These are phyloP conservation scores for Baronia brevicornis DNA, from an alignment of 2,888 invertebrate genomes.

Conservation along the genomic window DNA sequence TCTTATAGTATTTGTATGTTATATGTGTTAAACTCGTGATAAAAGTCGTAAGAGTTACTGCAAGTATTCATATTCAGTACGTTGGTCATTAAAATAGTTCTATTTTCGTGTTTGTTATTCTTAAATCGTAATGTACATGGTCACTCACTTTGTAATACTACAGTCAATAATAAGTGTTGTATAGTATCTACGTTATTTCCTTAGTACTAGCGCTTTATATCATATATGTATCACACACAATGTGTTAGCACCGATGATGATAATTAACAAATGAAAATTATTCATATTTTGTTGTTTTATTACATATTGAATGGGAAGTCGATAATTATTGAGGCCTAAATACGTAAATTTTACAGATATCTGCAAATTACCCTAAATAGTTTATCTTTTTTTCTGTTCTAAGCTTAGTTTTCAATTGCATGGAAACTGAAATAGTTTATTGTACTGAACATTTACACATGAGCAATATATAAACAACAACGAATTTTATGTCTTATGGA, in stretches of 20 bases:
- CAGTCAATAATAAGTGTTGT: slow-evolving; percentile 16
- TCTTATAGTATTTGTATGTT: slow-evolving; percentile 34
- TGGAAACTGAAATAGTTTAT: not conserved
- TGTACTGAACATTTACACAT: slow-evolving; percentile 2
- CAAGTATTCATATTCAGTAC: slow-evolving; percentile 40
- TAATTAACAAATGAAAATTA: slow-evolving; percentile 21
- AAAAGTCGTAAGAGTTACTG: slow-evolving; percentile 49
- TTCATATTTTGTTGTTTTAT: slow-evolving; percentile 19
- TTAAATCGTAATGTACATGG: slow-evolving; percentile 11
- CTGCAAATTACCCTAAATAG: no score
- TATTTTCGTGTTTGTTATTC: slow-evolving; percentile 34
- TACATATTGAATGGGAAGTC: slow-evolving; percentile 15
- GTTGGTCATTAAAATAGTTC: slow-evolving; percentile 35
- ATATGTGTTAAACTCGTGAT: slow-evolving; percentile 62
- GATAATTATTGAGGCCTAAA: slow-evolving; percentile 22
- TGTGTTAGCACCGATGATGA: slow-evolving; percentile 17
- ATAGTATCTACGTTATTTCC: slow-evolving; percentile 13
- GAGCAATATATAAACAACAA: slow-evolving; percentile 21
- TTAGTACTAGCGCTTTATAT: slow-evolving; percentile 16
- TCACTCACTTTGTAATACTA: slow-evolving; percentile 15
- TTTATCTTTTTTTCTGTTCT: no score
- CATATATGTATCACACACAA: slow-evolving; percentile 23
- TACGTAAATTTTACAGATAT: slow-evolving; percentile 5
- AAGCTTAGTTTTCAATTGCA: not conserved
- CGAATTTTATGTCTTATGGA: slow-evolving; percentile 26